Conservation (phyloP, 37 sponge, comb jelly and placozoan genomes). For the Diacarnus erythraeanus region DNA sequence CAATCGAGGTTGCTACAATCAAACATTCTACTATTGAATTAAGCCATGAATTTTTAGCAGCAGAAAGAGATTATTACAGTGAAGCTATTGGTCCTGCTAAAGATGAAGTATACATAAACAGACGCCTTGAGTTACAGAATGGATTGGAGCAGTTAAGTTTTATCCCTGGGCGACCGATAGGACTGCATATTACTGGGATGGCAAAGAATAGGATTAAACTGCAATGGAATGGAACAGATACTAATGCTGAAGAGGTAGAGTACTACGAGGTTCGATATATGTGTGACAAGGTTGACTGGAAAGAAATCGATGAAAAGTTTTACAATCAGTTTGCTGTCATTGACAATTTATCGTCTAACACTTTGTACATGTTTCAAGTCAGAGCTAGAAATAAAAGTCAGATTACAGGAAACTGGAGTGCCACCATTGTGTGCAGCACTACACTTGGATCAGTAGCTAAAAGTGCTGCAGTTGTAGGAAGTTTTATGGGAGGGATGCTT, state of each 20-base stretch:
- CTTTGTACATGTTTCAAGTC: background rate
- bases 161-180: background rate
- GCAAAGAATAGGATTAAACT: background rate
- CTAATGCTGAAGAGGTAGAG: too few relatives aligned
- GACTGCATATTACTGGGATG: background rate
- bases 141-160: background rate
- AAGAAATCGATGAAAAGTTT: background rate
- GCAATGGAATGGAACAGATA: background rate
- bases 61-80: background rate
- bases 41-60: background rate
- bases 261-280: background rate
- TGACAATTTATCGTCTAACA: background rate
- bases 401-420: background rate
- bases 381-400: background rate
- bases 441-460: background rate
- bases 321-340: background rate
- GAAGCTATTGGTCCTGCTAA: slow-evolving; percentile 10
- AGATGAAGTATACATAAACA: background rate
- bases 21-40: background rate
- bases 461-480: background rate
- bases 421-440: background rate
- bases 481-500: background rate
- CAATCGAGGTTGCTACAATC: background rate
- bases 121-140: background rate
- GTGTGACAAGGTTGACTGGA: background rate